phyloP scores from a whole-genome alignment of 1,140 invertebrate genomes.

The Pseudachorutes palmiensis region DNA sequence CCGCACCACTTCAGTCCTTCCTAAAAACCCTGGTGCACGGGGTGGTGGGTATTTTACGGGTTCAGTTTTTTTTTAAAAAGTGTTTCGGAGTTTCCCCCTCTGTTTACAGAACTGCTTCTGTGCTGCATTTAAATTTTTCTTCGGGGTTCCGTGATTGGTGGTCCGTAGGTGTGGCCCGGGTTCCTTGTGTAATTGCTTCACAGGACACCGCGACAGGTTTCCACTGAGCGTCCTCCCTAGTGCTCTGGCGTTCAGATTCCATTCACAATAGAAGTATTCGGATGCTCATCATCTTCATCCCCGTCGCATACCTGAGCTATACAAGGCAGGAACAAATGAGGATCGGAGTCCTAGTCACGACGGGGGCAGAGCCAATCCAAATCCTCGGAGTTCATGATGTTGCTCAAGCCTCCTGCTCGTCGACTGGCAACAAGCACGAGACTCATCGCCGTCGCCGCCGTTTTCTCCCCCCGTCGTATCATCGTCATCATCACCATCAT shows the following conservation, averaged over 20 bases:
- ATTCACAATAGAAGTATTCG: too few species aligned
- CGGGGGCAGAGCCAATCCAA: background rate
- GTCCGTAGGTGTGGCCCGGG: slow-evolving; percentile 19
- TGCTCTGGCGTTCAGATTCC: too few species aligned
- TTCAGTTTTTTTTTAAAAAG: too few species aligned
- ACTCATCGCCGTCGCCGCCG: background rate
- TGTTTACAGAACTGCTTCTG: slow-evolving; percentile 5
- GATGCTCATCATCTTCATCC: slow-evolving; percentile 7
- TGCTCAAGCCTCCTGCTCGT: background rate
- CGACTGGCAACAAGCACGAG: background rate
- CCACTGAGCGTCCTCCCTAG: too few species aligned
- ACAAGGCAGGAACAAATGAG: too few species aligned
- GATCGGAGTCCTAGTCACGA: background rate
- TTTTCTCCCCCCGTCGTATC: background rate
- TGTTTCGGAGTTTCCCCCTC: background rate
- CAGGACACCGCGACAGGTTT: slow-evolving; percentile 38
- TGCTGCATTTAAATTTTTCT: background rate
- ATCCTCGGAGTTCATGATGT: background rate
- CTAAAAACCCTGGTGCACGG: too few species aligned
- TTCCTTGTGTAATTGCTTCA: slow-evolving; percentile 36
- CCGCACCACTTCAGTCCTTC: too few species aligned
- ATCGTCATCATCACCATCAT: background rate
- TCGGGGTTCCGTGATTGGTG: slow-evolving; percentile 36
- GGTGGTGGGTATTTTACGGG: too few species aligned
- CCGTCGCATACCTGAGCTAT: background rate